Conservation (phyloP, 2,797 vertebrate genomes). For the Morelia viridis region DNA sequence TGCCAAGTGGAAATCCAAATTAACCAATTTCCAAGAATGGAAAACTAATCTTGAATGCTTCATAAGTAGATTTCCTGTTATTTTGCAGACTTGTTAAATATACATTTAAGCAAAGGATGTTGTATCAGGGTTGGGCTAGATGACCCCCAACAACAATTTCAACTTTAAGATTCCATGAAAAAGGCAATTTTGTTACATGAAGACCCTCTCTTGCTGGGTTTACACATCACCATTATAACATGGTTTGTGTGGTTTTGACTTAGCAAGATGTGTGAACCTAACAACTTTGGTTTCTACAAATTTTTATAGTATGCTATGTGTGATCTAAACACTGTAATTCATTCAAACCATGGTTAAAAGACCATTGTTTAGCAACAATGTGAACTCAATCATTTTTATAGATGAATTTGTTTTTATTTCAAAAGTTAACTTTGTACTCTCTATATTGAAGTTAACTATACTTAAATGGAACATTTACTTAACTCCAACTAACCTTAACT, state of each 20-base stretch:
- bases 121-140: background rate
- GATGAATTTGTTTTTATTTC: background rate
- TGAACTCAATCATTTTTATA: too few relatives aligned
- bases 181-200: background rate
- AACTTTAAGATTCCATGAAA: background rate
- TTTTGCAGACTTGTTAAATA: background rate
- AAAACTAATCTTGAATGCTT: background rate
- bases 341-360: too few relatives aligned
- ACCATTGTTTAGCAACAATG: too few relatives aligned
- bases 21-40: too few relatives aligned
- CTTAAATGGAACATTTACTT: background rate
- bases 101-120: background rate
- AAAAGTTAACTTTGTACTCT: background rate
- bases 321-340: too few relatives aligned
- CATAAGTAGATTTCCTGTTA: background rate
- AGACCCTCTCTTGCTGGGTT: too few relatives aligned
- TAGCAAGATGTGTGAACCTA: too few relatives aligned
- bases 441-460: background rate
- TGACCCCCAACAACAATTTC: background rate
- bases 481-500: background rate
- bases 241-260: too few relatives aligned
- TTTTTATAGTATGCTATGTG: too few relatives aligned
- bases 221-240: too few relatives aligned
- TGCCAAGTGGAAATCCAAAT: background rate
- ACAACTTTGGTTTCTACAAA: too few relatives aligned